phyloP scores from a whole-genome alignment of 1,140 invertebrate genomes.

The Agrypnia vestita region DNA sequence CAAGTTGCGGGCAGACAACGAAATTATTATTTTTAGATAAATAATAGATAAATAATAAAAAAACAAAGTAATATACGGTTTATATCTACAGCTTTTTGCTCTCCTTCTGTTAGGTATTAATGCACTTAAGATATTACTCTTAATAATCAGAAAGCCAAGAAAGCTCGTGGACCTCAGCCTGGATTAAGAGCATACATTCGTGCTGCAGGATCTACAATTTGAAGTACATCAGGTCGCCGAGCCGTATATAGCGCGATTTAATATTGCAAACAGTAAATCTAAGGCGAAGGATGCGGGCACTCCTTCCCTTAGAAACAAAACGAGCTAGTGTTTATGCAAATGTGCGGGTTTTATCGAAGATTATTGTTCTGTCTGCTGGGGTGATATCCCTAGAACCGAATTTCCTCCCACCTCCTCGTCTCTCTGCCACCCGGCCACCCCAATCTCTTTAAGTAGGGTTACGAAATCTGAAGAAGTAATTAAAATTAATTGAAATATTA shows the following conservation, averaged over 20 bases:
- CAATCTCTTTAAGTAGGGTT: conserved; percentile 4
- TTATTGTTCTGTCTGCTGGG: conserved; percentile 68
- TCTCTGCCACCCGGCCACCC: conserved; percentile 26
- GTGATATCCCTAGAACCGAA: conserved; percentile 48
- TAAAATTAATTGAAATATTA: conserved; percentile 14
- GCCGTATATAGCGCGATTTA: conserved; percentile 20
- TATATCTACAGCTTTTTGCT: too few species aligned
- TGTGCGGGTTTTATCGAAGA: conserved; percentile 75
- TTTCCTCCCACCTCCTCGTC: conserved; percentile 36
- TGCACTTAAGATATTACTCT: conserved; percentile 1
- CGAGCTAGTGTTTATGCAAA: conserved; percentile 68
- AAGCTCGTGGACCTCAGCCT: conserved; percentile 7
- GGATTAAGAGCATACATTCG: conserved; percentile 25
- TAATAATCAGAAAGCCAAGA: conserved; percentile 7
- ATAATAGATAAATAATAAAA: too few species aligned
- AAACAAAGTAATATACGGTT: too few species aligned
- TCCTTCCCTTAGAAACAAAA: conserved; percentile 38
- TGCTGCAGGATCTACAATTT: not conserved
- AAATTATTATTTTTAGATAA: too few species aligned
- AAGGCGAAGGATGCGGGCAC: conserved; percentile 53
- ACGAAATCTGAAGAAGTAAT: conserved; percentile 11
- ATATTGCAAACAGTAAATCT: conserved; percentile 55
- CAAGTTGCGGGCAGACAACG: too few species aligned
- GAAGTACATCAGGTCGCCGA: conserved; percentile 14
- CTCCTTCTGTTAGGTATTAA: too few species aligned